Conservation (phyloP, 2,113 vertebrate genomes). For the Odocoileus hemionus region DNA sequence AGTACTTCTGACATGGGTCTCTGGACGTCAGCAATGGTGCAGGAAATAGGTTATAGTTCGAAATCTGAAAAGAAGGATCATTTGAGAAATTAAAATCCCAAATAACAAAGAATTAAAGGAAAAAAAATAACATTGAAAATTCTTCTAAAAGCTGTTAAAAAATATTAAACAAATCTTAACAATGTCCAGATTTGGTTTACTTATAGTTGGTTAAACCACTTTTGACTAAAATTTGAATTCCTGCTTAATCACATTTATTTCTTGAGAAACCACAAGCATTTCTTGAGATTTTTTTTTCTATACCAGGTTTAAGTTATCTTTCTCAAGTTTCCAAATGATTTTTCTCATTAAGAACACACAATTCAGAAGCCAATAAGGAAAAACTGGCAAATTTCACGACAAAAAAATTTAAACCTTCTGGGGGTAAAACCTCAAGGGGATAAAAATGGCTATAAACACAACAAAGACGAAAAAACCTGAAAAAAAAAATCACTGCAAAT, state of each 20-base stretch:
- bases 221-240: conserved; percentile 2
- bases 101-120: conserved; percentile 59
- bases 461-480: background rate
- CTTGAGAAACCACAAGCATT: background rate
- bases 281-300: background rate
- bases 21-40: conserved; percentile 80
- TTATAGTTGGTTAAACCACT: background rate
- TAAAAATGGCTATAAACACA: background rate
- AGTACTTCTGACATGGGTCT: conserved; percentile 87
- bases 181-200: background rate
- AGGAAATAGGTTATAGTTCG: conserved; percentile 83
- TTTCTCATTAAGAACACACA: background rate
- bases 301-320: background rate
- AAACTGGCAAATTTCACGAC: background rate
- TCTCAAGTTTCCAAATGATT: background rate
- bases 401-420: background rate
- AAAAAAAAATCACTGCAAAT: background rate
- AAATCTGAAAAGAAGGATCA: conserved; percentile 86
- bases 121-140: conserved; percentile 69
- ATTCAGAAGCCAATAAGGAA: background rate
- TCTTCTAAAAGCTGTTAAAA: conserved; percentile 29
- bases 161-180: conserved; percentile 47
- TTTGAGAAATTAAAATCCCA: conserved; percentile 83
- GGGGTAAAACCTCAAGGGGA: background rate
- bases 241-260: background rate